phyloP scores from a whole-genome alignment of 2,797 vertebrate species.

The Hypotaenidia okinawae region DNA sequence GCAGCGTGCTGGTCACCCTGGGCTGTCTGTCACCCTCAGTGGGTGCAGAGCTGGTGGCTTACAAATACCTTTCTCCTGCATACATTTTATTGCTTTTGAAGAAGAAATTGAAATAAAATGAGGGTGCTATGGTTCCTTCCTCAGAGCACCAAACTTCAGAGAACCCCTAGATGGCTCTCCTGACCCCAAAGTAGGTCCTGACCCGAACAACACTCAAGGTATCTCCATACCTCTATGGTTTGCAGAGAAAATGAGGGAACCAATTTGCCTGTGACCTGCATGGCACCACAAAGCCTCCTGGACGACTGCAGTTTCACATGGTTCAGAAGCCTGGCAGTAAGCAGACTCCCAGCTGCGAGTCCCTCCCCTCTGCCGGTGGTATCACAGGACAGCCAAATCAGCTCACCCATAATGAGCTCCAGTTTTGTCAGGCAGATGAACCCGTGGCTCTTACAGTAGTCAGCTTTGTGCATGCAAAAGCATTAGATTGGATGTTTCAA shows the following conservation, averaged over 20 bases:
- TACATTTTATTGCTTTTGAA: neutral
- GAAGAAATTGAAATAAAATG: neutral
- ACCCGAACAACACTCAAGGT: neutral
- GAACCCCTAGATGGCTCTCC: neutral
- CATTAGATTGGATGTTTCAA: slow-evolving; percentile 6
- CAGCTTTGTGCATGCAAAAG: neutral
- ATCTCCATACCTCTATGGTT: neutral
- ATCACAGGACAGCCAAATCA: neutral
- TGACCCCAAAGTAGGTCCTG: neutral
- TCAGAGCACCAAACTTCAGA: neutral
- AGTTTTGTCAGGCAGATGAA: neutral
- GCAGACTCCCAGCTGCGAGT: fast-evolving
- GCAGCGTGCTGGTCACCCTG: fast-evolving
- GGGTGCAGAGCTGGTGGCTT: neutral
- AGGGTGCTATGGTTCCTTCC: neutral
- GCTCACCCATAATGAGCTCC: neutral
- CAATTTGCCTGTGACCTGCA: neutral
- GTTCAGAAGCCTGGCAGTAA: neutral
- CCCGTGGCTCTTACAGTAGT: neutral
- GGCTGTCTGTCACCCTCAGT: neutral
- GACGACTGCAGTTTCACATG: neutral
- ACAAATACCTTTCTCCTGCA: neutral
- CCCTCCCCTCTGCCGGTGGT: neutral
- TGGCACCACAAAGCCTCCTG: neutral
- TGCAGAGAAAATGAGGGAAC: neutral